Evolutionary conservation across 1,140 invertebrate species (phyloP).

Genomic region (Megalonaias nervosa): DNA sequence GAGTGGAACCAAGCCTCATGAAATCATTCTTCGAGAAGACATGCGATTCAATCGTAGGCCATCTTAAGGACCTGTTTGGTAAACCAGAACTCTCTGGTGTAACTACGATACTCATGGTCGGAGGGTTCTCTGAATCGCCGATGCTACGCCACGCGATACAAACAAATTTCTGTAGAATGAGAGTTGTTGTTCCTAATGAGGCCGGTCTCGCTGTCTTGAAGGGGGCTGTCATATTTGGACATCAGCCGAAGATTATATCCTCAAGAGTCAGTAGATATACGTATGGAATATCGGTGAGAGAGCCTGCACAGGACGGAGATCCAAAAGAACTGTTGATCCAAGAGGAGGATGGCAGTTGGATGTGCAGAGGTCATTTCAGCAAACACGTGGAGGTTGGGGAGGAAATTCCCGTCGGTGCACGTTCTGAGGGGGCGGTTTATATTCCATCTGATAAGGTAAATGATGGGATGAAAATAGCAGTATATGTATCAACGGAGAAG

Average conservation of each 20-base stretch:
- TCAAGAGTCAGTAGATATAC: conserved; percentile 1
- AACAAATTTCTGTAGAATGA: not conserved
- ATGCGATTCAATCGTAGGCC: not conserved
- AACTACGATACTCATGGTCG: not conserved
- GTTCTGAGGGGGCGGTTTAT: not conserved
- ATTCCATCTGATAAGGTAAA: not conserved
- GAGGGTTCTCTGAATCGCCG: not conserved
- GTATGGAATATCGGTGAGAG: not conserved
- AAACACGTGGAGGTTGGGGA: not conserved
- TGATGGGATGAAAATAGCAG: not conserved
- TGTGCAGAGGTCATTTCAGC: not conserved
- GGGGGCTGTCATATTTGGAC: not conserved
- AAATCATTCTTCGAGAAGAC: not conserved
- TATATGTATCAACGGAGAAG: not conserved
- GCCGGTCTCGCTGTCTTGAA: not conserved
- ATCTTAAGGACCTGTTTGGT: not conserved
- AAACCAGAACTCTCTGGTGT: not conserved
- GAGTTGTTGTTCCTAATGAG: not conserved
- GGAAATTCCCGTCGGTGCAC: not conserved
- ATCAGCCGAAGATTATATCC: not conserved
- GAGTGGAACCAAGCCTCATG: not conserved
- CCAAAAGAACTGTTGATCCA: too few relatives aligned
- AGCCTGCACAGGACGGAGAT: not conserved
- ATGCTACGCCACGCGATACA: not conserved
- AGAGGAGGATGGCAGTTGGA: not conserved